Evolutionary conservation across 2,797 vertebrate genomes (phyloP), one percentile per base, ranked within the genome.

Genomic region (Crocodylus rhombifer): DNA sequence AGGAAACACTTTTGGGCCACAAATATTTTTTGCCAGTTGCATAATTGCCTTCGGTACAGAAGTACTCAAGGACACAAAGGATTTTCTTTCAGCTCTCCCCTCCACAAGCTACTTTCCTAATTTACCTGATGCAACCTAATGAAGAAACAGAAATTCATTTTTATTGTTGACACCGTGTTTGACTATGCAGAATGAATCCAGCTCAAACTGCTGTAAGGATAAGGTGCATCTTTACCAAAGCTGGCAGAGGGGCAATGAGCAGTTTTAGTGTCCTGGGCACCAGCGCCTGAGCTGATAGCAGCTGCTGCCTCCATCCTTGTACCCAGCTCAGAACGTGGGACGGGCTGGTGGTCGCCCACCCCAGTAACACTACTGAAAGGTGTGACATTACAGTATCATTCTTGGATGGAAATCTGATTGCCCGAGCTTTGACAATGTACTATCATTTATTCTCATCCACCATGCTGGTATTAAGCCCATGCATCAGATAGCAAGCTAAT

Each of bases 391-490:
- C 63, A 87, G 15, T 51, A 51, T 51, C 30, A 61, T 30, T 21
- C 33, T 28, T 11, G 30, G 26, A 69, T 55, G 87, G 74, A 93
- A 80, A 77, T 30, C 28, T 81, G 90, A 25, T 30, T 91, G 87
- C 14, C 57, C 25, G 25, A 80, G 74, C 57, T 91, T 79, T 28
- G 61, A 73, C 93, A 84, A 79, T 61, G 62, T 10, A 0, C 26
- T 33, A 90, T 76, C 84, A 80, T 23, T 82, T 87, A 25, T 9
- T 23, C 11, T 84, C n/a, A n/a, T 77, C 90, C 89, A 79, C 20
- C 93, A 36, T 3, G 3, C 17, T 95, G 93, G 93, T 81, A 74
- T 36, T 65, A 18, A 16, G 26, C 92, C 86, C 81, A 67, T 71
- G 92, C 92, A 75, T 42, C 91, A 73, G 77, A 94, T 58, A 56